Base-by-base conservation (phyloP, 2,888 invertebrate species). In the Agonopterix subpropinquella region DNA sequence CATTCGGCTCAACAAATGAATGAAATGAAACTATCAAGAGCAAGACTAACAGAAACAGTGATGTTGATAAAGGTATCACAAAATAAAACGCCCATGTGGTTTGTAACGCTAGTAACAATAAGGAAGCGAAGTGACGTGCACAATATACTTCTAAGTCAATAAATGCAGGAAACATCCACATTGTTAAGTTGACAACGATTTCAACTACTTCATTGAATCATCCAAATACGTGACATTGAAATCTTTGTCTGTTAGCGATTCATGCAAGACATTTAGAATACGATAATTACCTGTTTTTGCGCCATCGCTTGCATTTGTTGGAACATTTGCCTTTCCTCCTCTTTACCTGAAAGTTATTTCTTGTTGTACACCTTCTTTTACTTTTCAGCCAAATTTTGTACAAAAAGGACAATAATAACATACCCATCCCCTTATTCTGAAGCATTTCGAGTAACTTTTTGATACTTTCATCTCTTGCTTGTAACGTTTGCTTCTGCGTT, bases 371-470 rank as follows among this genome's bases (percentile, higher is more conserved):
- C 90, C 68, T 39, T 15, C 44, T 36, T 13, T 44, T 15, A 39
- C 9, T 13, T 28, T 28, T 28, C 10, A 35, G 18, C 37, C 45
- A 36, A 28, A 28, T 28, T 28, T 28, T 28, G 28, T 28, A 7
- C 44, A 51, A 13, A 41, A 47, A 43, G 8, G 10, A 48, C 47
- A 8, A 45, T 8, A 18, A 36, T 36, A 62, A 86, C 96, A 92
- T 90, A 96, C 97, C 96, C 92, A 97, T 95, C 82, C 97, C 97
- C 90, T 97, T 98, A 80, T 95, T 97, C 85, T 98, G 98, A 53
- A 99, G 92, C 98, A 99, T 98, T 90, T 99, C 98, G 73, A 99
- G 91, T 69, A 99, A 92, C 87, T 98, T 98, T 90, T 98, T 98
- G 80, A 99, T 98, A 85, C 98, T 98, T 76, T 98, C 98, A 87